A percentile compares a stretch with the other conserved stretches of the same genome.
Evolutionary conservation across 92 coral and sea anemone species (phyloP).

Genomic region (Porites divaricata): DNA sequence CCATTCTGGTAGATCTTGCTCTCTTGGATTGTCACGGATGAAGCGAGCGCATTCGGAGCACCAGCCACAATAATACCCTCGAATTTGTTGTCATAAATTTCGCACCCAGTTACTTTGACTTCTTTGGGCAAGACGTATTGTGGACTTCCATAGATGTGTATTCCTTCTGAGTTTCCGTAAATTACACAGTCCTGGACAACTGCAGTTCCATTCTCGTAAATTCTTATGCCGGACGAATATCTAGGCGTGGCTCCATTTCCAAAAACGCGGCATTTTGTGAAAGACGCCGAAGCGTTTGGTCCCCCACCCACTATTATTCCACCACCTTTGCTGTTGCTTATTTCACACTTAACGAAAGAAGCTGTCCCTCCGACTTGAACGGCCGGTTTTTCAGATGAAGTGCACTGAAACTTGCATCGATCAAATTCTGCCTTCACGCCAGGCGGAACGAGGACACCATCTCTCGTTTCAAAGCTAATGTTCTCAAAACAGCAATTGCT

Average conservation of each 20-base stretch:
- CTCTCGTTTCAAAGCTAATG: background rate
- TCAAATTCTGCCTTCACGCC: background rate
- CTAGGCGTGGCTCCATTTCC: background rate
- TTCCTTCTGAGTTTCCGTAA: slow-evolving; percentile 1
- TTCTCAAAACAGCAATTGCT: background rate
- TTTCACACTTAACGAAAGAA: background rate
- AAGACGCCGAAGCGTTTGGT: background rate
- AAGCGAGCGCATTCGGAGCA: background rate
- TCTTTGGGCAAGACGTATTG: background rate
- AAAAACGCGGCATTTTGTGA: background rate
- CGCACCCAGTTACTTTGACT: background rate
- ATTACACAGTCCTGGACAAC: background rate
- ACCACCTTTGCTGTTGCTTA: slow-evolving; percentile 3
- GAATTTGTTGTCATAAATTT: slow-evolving; percentile 14
- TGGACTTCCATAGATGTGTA: background rate
- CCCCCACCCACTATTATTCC: background rate
- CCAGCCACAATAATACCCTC: slow-evolving; percentile 11
- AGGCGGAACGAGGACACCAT: background rate
- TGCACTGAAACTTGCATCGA: background rate
- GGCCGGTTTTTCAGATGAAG: background rate
- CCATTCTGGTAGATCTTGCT: slow-evolving; percentile 30
- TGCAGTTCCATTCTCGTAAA: background rate
- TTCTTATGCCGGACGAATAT: background rate
- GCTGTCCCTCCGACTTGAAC: background rate
- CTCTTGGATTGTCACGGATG: background rate